Evolutionary conservation across 1,140 invertebrate genomes (phyloP).

Genomic region (Holotrichia oblita): DNA sequence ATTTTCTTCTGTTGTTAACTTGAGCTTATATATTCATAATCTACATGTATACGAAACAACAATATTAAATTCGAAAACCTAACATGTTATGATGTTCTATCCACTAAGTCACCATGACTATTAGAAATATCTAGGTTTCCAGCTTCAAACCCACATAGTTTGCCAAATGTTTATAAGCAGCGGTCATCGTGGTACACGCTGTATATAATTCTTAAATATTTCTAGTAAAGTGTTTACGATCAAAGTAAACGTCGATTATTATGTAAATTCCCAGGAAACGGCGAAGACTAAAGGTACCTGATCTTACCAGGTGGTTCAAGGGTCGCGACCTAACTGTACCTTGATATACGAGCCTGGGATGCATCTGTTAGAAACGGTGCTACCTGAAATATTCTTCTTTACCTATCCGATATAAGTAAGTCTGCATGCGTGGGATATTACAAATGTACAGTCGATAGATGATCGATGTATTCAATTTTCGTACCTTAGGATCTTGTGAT

Average conservation of each 20-base stretch:
- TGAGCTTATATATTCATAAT: too few relatives aligned
- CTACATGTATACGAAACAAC: too few relatives aligned
- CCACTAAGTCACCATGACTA: too few relatives aligned
- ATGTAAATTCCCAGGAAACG: conserved; percentile 33
- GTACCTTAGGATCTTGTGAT: neutral
- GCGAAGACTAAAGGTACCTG: conserved; percentile 21
- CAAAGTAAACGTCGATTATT: conserved; percentile 13
- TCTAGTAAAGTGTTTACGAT: neutral
- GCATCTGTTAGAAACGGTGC: conserved; percentile 28
- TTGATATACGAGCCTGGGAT: conserved; percentile 30
- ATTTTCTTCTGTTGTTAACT: too few relatives aligned
- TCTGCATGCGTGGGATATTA: conserved; percentile 3
- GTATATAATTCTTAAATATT: neutral
- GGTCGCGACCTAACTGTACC: conserved; percentile 33
- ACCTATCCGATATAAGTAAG: neutral
- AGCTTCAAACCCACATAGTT: too few relatives aligned
- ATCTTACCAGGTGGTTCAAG: conserved; percentile 34
- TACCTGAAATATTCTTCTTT: conserved; percentile 26
- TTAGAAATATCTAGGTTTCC: too few relatives aligned
- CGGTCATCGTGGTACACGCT: too few relatives aligned
- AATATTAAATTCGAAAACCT: too few relatives aligned
- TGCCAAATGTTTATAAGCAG: too few relatives aligned
- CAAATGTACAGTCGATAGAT: neutral
- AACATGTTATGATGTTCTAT: too few relatives aligned
- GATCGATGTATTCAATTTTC: neutral